Base-by-base conservation (phyloP, 2,797 vertebrate species). In the Apogon hyalosoma region DNA sequence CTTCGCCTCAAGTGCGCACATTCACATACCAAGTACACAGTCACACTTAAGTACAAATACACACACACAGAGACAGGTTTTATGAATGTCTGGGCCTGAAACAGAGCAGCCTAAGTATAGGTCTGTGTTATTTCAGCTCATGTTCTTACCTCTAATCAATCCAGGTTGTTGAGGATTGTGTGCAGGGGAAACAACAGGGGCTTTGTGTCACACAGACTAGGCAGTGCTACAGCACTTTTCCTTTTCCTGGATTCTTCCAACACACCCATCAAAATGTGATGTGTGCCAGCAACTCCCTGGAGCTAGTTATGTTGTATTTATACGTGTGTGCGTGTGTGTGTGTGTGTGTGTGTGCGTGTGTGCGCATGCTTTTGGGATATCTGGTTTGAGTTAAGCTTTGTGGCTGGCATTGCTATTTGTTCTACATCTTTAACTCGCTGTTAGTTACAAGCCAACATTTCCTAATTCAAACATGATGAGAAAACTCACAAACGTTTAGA, bases 71-170 rank as follows among this genome's bases (percentile, higher is more conserved):
- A 53, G 28, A 47, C 63, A 43, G 13, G 49, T 63, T 88, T 78
- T 72, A 88, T 90, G 77, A 73, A 75, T 59, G 80, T 79, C 77
- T 87, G 76, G 53, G 48, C 55, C 73, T 70, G 75, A 73, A 85
- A 88, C 88, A 88, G 79, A 86, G 63, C 70, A 70, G 70, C 47
- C 73, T 62, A 63, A 84, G 87, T 82, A 47, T 67, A 43, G 61
- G 52, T 42, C 73, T 77, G 73, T 86, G 83, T 87, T 84, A 87
- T 88, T 88, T 59, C 73, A 89, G 79, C 77, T 77, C 73, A 61
- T 68, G 75, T 75, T 90, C 68, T 83, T 77, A 74, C 77, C 66
- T 76, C 63, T 83, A 90, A 90, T 88, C 87, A 88, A 69, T 83
- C 73, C 77, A 82, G 63, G 80, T 89, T 85, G 88, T 80, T 74